A percentile compares a stretch with the other conserved stretches of the same genome.
phyloP scores from a whole-genome alignment of 1,140 invertebrate species.

The Lasaia peninsularis region DNA sequence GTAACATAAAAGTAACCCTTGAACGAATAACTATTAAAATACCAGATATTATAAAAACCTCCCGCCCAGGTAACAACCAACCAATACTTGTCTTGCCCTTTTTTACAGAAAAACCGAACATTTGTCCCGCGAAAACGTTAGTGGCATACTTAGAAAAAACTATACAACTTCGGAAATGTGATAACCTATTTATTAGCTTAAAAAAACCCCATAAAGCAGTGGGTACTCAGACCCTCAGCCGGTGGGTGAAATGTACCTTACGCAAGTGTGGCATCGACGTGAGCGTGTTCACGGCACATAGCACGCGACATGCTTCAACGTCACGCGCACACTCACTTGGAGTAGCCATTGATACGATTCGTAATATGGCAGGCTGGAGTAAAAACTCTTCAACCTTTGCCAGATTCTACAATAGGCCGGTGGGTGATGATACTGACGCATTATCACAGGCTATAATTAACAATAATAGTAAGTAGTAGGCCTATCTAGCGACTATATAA shows the following conservation, averaged over 20 bases:
- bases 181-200: slow-evolving; percentile 12
- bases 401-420: neutral
- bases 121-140: neutral
- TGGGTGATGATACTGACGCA: neutral
- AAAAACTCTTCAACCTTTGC: neutral
- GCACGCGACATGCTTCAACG: neutral
- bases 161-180: neutral
- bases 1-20: neutral
- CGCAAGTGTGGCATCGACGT: neutral
- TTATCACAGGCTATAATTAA: neutral
- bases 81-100: slow-evolving; percentile 21
- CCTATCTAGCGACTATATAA: neutral
- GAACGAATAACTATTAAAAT: slow-evolving; percentile 13
- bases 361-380: neutral
- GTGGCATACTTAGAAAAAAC: slow-evolving; percentile 9
- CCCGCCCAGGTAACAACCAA: slow-evolving; percentile 14
- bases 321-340: neutral
- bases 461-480: neutral
- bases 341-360: slow-evolving; percentile 5
- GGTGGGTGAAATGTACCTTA: neutral
- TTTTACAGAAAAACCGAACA: slow-evolving; percentile 19
- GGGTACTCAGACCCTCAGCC: slow-evolving; percentile 3
- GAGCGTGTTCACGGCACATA: neutral
- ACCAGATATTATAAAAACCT: slow-evolving; percentile 29
- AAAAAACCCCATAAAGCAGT: slow-evolving; percentile 13